Percentiles rank a stretch among this genome's conserved stretches.
phyloP scores from a whole-genome alignment of 2,113 vertebrate genomes.

The Trichomycterus rosablanca region DNA sequence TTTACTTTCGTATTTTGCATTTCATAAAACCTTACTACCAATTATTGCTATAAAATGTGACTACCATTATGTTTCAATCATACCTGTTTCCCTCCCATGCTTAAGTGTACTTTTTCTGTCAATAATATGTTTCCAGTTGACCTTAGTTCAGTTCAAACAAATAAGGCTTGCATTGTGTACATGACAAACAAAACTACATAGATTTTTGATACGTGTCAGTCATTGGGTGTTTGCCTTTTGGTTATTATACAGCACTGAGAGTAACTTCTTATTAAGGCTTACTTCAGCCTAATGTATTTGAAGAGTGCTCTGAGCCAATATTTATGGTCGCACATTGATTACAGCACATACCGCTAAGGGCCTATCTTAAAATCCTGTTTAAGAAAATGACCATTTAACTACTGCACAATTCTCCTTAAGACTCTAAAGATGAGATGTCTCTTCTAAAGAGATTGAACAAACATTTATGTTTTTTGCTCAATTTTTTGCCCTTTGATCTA shows the following conservation, averaged over 20 bases:
- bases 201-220: neutral
- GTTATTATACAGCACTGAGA: neutral
- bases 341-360: constrained; percentile 22
- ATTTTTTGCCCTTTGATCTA: constrained; percentile 28
- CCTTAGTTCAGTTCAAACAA: too few species aligned
- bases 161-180: too few species aligned
- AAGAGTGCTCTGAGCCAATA: constrained; percentile 23
- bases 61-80: too few species aligned
- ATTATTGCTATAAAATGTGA: too few species aligned
- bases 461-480: neutral
- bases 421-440: neutral
- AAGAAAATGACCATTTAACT: constrained; percentile 26
- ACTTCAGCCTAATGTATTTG: constrained; percentile 23
- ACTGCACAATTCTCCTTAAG: constrained; percentile 2
- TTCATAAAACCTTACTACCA: too few species aligned
- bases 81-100: too few species aligned
- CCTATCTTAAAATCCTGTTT: constrained; percentile 31
- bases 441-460: too few species aligned
- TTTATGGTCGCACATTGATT: constrained; percentile 24
- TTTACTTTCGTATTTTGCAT: too few species aligned
- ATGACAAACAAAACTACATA: neutral
- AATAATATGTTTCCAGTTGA: too few species aligned
- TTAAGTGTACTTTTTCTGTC: too few species aligned
- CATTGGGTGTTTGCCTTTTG: too few species aligned
- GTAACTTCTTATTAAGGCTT: neutral